Conservation (phyloP, 2,113 vertebrate species). For the Plectropomus leopardus region DNA sequence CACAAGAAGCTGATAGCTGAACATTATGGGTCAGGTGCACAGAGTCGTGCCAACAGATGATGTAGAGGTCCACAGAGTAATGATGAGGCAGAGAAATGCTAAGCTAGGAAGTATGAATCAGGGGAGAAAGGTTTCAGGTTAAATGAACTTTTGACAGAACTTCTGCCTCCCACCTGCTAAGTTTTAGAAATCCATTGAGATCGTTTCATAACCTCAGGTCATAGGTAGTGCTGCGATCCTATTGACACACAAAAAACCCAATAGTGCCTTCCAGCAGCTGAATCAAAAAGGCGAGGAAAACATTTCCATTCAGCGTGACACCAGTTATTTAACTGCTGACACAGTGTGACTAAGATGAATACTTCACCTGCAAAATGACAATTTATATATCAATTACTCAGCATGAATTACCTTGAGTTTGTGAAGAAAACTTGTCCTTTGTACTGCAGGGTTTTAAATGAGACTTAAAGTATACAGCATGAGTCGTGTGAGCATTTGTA, state of each 20-base stretch:
- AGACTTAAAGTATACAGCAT: no score
- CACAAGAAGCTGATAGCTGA: neutral
- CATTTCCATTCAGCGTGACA: neutral
- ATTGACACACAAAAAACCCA: neutral
- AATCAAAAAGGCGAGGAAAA: neutral
- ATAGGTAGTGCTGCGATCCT: neutral
- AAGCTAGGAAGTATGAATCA: neutral
- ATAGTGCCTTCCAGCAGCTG: neutral
- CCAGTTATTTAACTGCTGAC: neutral
- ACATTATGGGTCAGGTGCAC: neutral
- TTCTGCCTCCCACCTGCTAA: neutral
- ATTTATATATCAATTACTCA: no score
- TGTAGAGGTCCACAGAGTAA: neutral
- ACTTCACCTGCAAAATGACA: no score
- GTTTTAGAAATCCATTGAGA: conserved; percentile 16
- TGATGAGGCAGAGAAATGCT: neutral
- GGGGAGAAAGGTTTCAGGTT: neutral
- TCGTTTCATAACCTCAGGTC: conserved; percentile 7
- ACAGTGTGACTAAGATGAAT: neutral
- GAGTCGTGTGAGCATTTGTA: no score
- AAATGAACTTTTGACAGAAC: neutral
- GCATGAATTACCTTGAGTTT: no score
- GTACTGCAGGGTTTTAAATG: no score
- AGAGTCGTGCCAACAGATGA: neutral
- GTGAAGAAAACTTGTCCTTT: no score